Percentiles rank a stretch among this genome's conserved stretches.
phyloP scores from a whole-genome alignment of 2,113 vertebrate genomes.

The Oreochromis niloticus region DNA sequence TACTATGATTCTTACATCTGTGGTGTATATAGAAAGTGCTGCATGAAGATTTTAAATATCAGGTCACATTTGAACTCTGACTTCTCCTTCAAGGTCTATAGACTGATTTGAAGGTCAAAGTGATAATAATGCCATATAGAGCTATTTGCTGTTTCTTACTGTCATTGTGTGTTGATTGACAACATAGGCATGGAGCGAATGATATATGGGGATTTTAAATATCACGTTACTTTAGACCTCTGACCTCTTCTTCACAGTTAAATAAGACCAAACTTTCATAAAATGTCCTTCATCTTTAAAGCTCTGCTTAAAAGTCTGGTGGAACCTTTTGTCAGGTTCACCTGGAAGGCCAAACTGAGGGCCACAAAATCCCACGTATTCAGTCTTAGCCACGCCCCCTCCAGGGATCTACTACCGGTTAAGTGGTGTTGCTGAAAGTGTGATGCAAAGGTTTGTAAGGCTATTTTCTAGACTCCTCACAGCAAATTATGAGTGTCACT shows the following conservation, averaged over 20 bases:
- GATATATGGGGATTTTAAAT: neutral
- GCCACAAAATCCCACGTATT: neutral
- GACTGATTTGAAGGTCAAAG: neutral
- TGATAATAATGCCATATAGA: neutral
- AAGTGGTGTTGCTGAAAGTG: neutral
- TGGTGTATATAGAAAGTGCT: neutral
- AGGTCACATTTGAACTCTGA: neutral
- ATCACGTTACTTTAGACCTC: neutral
- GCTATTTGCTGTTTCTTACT: neutral
- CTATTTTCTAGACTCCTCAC: neutral
- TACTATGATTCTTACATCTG: neutral
- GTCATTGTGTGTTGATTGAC: neutral
- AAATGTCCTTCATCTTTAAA: neutral
- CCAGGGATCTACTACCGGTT: neutral
- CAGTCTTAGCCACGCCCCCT: neutral
- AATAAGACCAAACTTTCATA: neutral
- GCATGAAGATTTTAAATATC: neutral
- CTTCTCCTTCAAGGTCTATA: neutral
- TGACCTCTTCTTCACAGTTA: neutral
- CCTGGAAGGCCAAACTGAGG: neutral
- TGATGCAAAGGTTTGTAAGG: constrained; percentile 26
- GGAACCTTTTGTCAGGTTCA: neutral
- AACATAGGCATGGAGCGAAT: neutral
- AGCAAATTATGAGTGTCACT: neutral
- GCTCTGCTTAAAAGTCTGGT: neutral